Conservation (phyloP, 2,113 vertebrate species). For the Gnathonemus longibarbis region DNA sequence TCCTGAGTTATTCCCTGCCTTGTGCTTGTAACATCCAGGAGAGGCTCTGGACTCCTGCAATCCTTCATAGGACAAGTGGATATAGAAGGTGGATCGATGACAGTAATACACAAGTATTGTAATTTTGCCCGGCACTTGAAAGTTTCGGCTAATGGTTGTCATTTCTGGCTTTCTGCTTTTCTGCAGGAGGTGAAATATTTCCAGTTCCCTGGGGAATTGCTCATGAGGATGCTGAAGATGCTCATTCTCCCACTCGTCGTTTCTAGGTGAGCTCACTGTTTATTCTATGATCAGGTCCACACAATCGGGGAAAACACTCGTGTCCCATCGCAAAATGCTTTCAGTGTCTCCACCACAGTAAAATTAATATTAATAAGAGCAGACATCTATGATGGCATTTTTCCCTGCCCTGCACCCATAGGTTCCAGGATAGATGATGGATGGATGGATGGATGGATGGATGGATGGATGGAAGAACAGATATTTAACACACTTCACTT, state of each 20-base stretch:
- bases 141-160: not conserved
- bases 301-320: not conserved
- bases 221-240: conserved; percentile 98
- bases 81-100: not conserved
- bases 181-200: conserved; percentile 91
- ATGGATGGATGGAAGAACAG: not conserved
- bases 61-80: not conserved
- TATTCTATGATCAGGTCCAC: not conserved
- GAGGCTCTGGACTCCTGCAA: not conserved
- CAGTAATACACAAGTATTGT: not conserved
- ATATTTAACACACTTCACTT: not conserved
- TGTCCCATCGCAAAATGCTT: not conserved
- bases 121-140: not conserved
- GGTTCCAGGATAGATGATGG: not conserved
- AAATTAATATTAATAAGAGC: not conserved
- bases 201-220: conserved; percentile 88
- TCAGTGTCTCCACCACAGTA: not conserved
- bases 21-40: not conserved
- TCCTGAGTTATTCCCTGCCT: not conserved
- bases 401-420: not conserved
- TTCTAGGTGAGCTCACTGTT: conserved; percentile 70
- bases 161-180: conserved; percentile 27
- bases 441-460: not conserved
- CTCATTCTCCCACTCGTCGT: conserved; percentile 89
- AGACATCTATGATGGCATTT: not conserved